Evolutionary conservation across 2,888 invertebrate species (phyloP).

Genomic region (Silvanus unidentatus): DNA sequence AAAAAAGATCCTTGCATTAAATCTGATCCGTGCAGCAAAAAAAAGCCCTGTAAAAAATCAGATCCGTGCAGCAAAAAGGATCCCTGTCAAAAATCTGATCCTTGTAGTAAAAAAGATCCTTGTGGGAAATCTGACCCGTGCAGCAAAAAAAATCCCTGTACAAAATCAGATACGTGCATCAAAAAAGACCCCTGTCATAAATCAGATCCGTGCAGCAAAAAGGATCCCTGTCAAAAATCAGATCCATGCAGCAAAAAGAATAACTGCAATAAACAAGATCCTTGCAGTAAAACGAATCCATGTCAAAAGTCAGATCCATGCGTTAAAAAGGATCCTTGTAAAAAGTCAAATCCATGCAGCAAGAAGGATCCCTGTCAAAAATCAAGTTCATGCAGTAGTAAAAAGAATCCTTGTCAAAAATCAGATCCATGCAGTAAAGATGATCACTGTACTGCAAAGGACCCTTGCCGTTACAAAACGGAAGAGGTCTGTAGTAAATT

Average conservation of each 20-base stretch:
- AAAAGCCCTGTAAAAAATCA: constrained; percentile 17
- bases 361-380: constrained; percentile 13
- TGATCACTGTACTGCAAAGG: constrained; percentile 11
- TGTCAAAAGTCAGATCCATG: constrained; percentile 19
- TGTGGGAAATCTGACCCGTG: constrained; percentile 12
- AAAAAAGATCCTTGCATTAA: constrained; percentile 14
- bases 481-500: too few species aligned
- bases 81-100: constrained; percentile 16
- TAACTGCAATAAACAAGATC: constrained; percentile 5
- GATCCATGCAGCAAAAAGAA: too few species aligned
- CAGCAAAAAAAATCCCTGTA: too few species aligned
- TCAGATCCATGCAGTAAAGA: constrained; percentile 20
- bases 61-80: constrained; percentile 19
- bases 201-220: constrained; percentile 9
- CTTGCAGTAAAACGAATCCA: constrained; percentile 12
- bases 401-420: constrained; percentile 1
- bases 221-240: constrained; percentile 10
- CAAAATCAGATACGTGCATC: too few species aligned
- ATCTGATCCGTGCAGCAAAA: constrained; percentile 15
- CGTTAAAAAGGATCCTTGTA: constrained; percentile 14
- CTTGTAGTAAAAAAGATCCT: constrained; percentile 20
- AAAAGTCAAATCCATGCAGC: constrained; percentile 19
- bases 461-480: too few species aligned
- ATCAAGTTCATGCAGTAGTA: not conserved
- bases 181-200: too few species aligned